A percentile compares a stretch with the other conserved stretches of the same genome.
Conservation (phyloP, 2,888 invertebrate species). For the Baronia brevicornis region DNA sequence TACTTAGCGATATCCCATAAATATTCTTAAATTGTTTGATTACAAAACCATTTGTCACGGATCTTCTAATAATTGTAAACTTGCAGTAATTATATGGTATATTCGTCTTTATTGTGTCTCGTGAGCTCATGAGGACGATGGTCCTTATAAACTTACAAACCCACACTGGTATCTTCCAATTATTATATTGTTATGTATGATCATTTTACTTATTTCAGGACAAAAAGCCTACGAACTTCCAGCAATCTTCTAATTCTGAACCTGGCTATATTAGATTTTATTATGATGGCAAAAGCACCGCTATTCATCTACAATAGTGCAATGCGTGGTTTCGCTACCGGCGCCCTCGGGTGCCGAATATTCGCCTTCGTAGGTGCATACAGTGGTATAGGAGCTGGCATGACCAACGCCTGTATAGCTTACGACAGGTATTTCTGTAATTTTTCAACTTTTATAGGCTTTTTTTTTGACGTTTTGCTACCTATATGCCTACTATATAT, state of each 20-base stretch:
- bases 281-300: slow-evolving; percentile 91
- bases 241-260: slow-evolving; percentile 91
- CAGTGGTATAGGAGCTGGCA: slow-evolving; percentile 85
- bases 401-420: slow-evolving; percentile 90
- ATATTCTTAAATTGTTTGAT: too few species aligned
- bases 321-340: slow-evolving; percentile 83
- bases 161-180: too few species aligned
- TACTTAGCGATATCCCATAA: too few species aligned
- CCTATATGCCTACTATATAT: not conserved
- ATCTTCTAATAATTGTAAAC: too few species aligned
- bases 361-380: slow-evolving; percentile 85
- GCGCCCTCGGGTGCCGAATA: slow-evolving; percentile 84
- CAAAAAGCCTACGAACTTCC: slow-evolving; percentile 83
- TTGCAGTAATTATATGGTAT: too few species aligned
- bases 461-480: slow-evolving; percentile 28
- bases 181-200: too few species aligned
- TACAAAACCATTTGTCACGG: too few species aligned
- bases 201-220: slow-evolving; percentile 55
- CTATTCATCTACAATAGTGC: slow-evolving; percentile 91
- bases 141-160: not conserved
- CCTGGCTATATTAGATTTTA: slow-evolving; percentile 87
- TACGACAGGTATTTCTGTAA: slow-evolving; percentile 85
- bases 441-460: too few species aligned
- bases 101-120: too few species aligned
- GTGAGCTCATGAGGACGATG: too few species aligned